Evolutionary conservation across 1,140 invertebrate genomes (phyloP), one percentile per base, ranked within the genome.

Genomic region (Penaeus indicus): DNA sequence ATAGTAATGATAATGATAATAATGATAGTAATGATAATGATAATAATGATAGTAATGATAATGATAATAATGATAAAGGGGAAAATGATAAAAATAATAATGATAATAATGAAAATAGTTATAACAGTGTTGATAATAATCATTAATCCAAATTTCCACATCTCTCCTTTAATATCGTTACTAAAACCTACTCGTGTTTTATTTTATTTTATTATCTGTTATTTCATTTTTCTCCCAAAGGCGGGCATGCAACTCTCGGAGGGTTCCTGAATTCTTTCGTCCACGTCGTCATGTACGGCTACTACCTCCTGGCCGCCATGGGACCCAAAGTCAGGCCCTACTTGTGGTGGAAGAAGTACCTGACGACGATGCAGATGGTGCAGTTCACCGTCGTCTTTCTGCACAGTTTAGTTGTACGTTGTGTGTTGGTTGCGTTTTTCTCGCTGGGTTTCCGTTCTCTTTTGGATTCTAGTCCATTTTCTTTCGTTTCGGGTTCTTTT

Each of bases 201-300:
- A 1, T 42, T 42, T 7, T 42, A 4, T 4, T 42, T 42, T 4
- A 3, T 2, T 0, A 42, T 42, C 7, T 8, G 5, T 42, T 27
- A 25, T 4, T 88, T 0, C 13, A 60, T 38, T n/a, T 21, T 22
- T 10, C 47, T 25, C n/a, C 21, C 88, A 18, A 85, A 89, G 91
- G 91, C 64, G 92, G 91, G 4, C 91, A 91, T 47, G 92, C 91
- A n/a, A 93, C 92, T 72, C 93, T 94, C 89, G 92, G 92, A 85
- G 92, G 92, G 47, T 92, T 93, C 85, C 91, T 94, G 79, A 95
- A 95, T 91, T 93, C 93, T 32, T 93, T 94, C 72, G 93, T 95
- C 0, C 94, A 99, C 90, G 91, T 93, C 5, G 90, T 94, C 77
- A 95, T 95, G 94, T 95, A 95, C 91, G 91, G 92, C 4, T 95